A percentile compares a stretch with the other conserved stretches of the same genome.
Conservation (phyloP, 1,140 invertebrate species). For the Harpegnathos saltator region DNA sequence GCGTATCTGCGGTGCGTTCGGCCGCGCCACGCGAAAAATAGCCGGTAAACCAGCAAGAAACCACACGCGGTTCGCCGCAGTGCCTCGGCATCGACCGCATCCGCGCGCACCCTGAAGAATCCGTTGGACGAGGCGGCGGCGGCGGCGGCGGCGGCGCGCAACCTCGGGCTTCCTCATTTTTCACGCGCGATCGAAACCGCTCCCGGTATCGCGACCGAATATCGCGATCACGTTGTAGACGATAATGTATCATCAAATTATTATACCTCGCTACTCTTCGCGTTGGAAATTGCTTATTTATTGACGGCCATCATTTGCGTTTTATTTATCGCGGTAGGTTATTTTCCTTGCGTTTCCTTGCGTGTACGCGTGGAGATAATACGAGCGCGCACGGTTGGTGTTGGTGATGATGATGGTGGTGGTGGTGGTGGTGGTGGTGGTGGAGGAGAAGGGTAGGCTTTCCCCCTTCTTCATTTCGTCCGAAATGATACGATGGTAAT, state of each 20-base stretch:
- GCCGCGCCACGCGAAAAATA: conserved; percentile 62
- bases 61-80: conserved; percentile 59
- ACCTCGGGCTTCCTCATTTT: conserved; percentile 41
- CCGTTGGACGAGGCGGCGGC: neutral
- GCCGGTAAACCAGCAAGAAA: conserved; percentile 69
- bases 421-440: no score
- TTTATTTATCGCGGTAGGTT: neutral
- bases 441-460: no score
- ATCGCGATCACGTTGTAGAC: neutral
- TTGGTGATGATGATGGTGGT: no score
- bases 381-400: neutral
- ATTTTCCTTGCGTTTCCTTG: neutral
- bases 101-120: conserved; percentile 21
- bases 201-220: neutral
- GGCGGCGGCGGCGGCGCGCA: no score
- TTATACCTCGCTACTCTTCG: neutral
- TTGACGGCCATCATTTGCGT: neutral
- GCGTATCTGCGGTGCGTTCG: conserved; percentile 62
- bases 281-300: neutral
- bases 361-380: neutral
- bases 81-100: conserved; percentile 48
- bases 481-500: neutral
- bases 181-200: conserved; percentile 22
- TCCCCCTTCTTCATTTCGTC: neutral
- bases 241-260: neutral